Evolutionary conservation across 2,888 invertebrate species (phyloP).

Genomic region (Parnassius smintheus): DNA sequence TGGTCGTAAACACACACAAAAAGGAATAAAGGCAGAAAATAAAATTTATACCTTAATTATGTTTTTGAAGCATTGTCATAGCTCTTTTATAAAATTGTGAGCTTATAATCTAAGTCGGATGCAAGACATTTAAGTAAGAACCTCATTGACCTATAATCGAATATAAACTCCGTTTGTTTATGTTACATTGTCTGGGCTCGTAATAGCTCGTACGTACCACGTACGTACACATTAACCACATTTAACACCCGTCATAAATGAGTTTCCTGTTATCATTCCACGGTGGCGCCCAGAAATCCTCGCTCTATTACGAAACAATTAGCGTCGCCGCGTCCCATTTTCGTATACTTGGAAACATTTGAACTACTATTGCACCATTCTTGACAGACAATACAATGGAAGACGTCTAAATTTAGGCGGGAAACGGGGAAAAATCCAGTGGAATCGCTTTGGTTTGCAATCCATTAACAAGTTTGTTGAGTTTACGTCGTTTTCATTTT

Average conservation of each 20-base stretch:
- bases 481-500: not conserved
- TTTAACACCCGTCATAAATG: constrained; percentile 15
- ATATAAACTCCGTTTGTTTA: constrained; percentile 9
- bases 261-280: constrained; percentile 24
- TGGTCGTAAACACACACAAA: too few species aligned
- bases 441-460: constrained; percentile 21
- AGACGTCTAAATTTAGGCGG: constrained; percentile 55
- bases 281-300: constrained; percentile 23
- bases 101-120: too few species aligned
- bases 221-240: not conserved
- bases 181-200: constrained; percentile 3
- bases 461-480: constrained; percentile 25
- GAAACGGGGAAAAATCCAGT: constrained; percentile 44
- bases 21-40: too few species aligned
- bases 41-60: not conserved
- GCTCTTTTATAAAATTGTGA: not conserved
- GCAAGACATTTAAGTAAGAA: not conserved
- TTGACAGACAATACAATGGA: constrained; percentile 71
- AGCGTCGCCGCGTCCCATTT: constrained; percentile 54
- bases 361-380: constrained; percentile 63
- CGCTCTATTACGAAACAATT: constrained; percentile 59
- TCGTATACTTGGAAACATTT: constrained; percentile 68
- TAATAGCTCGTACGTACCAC: not conserved
- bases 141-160: constrained; percentile 13
- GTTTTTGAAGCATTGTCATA: too few species aligned